A percentile compares a stretch with the other conserved stretches of the same genome.
phyloP scores from a whole-genome alignment of 2,797 vertebrate genomes.

The Chelmon rostratus region DNA sequence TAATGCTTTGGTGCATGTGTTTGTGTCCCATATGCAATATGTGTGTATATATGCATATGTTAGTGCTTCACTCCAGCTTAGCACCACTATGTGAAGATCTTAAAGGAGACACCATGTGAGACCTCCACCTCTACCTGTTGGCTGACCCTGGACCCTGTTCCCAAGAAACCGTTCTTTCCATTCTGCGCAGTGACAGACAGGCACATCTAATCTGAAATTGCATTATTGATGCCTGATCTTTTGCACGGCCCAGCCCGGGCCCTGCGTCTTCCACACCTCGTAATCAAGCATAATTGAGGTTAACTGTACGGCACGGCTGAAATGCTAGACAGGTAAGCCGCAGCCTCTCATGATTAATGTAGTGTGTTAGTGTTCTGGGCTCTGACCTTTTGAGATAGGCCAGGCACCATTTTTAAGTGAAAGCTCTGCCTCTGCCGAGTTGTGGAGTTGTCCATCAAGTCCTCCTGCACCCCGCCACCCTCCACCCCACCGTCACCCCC shows the following conservation, averaged over 20 bases:
- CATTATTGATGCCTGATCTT: constrained; percentile 85
- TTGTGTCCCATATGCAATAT: constrained; percentile 49
- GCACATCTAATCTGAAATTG: constrained; percentile 78
- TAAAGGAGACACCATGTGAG: neutral
- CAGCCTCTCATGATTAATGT: constrained; percentile 86
- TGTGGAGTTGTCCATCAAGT: constrained; percentile 86
- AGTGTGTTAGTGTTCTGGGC: constrained; percentile 83
- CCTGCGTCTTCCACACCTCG: constrained; percentile 83
- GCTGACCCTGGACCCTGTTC: constrained; percentile 26
- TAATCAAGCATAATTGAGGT: constrained; percentile 88
- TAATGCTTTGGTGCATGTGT: constrained; percentile 66
- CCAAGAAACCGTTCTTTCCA: constrained; percentile 20
- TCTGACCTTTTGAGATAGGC: constrained; percentile 89
- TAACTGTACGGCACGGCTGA: constrained; percentile 84
- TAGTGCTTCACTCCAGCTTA: constrained; percentile 31
- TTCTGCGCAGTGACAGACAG: constrained; percentile 52
- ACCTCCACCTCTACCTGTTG: constrained; percentile 31
- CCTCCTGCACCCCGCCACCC: constrained; percentile 60
- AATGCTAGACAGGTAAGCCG: constrained; percentile 86
- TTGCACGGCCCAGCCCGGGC: constrained; percentile 52
- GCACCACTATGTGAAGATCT: constrained; percentile 1
- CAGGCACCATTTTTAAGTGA: constrained; percentile 89
- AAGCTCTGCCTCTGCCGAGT: constrained; percentile 84
- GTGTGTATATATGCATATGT: constrained; percentile 49
- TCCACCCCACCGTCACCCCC: constrained; percentile 32